Base-by-base conservation (phyloP, 2,888 invertebrate species). In the Alentia gelatinosa region DNA sequence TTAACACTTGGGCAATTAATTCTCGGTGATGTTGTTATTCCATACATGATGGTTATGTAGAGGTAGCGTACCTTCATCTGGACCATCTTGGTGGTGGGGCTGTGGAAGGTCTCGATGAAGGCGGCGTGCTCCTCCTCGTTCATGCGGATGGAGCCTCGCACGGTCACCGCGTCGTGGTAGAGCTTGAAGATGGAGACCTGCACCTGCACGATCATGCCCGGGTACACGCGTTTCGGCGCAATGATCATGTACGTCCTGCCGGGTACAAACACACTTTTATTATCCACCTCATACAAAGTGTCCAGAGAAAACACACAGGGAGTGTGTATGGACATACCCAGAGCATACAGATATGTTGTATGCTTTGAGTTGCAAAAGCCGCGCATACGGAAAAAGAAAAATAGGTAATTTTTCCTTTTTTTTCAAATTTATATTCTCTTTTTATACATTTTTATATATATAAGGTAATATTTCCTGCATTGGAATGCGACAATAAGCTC, bases 231-330 rank as follows among this genome's bases (percentile, higher is more conserved):
- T 93, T 97, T 97, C 4, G 99, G 98, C 0, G 99, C 98, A 39
- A 99, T 98, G 92, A 99, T 97, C 95, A 99, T 98, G 96, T 99
- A 99, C 15, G 98, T 98, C 91, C 98, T 98, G 96, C 23, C n/a
- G n/a, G n/a, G n/a, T n/a, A n/a, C n/a, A n/a, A n/a, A n/a, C n/a
- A n/a, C n/a, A n/a, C n/a, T n/a, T n/a, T n/a, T n/a, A n/a, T n/a
- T n/a, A n/a, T n/a, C n/a, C n/a, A n/a, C n/a, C n/a, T n/a, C n/a
- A n/a, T n/a, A n/a, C n/a, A n/a, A n/a, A n/a, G n/a, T n/a, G n/a
- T n/a, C n/a, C n/a, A n/a, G n/a, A n/a, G n/a, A n/a, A n/a, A n/a
- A n/a, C n/a, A n/a, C n/a, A n/a, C n/a, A n/a, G n/a, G n/a, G n/a
- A n/a, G n/a, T n/a, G n/a, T n/a, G n/a, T n/a, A n/a, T n/a, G n/a